Percentiles rank a stretch among this genome's conserved stretches.
Evolutionary conservation across 2,113 vertebrate species (phyloP).

Genomic region (Phyllostomus discolor): DNA sequence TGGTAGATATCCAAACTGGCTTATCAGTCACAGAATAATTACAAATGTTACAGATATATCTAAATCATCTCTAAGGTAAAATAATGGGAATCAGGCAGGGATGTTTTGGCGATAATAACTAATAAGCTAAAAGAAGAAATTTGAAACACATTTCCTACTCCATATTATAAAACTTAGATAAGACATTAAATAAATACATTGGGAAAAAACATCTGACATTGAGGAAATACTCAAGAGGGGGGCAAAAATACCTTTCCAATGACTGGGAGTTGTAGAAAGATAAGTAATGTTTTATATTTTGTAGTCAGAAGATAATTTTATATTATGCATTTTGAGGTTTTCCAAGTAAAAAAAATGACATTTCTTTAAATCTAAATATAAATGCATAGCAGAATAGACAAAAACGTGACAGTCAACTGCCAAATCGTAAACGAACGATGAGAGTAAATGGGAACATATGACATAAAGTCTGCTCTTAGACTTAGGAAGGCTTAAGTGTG

Average conservation of each 20-base stretch:
- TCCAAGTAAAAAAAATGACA: background rate
- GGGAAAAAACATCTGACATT: background rate
- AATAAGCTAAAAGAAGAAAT: background rate
- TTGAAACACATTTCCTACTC: background rate
- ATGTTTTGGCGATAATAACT: background rate
- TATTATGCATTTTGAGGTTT: background rate
- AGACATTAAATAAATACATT: background rate
- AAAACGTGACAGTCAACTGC: conserved; percentile 14
- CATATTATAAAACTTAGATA: background rate
- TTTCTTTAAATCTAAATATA: conserved; percentile 53
- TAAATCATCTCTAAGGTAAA: background rate
- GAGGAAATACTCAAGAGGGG: background rate
- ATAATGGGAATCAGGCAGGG: background rate
- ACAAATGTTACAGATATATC: background rate
- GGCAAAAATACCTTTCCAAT: background rate
- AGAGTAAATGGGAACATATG: conserved; percentile 47
- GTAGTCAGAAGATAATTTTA: conserved; percentile 20
- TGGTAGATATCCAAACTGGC: background rate
- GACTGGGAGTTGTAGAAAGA: background rate
- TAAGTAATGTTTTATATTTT: conserved; percentile 5
- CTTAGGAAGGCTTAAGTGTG: background rate
- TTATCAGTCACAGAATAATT: background rate
- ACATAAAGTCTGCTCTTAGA: conserved; percentile 49
- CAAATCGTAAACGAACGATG: conserved; percentile 60
- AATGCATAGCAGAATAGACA: conserved; percentile 2